A percentile compares a stretch with the other conserved stretches of the same genome.
Evolutionary conservation across 2,888 invertebrate genomes (phyloP).

Genomic region (Sarcophaga rosellei): DNA sequence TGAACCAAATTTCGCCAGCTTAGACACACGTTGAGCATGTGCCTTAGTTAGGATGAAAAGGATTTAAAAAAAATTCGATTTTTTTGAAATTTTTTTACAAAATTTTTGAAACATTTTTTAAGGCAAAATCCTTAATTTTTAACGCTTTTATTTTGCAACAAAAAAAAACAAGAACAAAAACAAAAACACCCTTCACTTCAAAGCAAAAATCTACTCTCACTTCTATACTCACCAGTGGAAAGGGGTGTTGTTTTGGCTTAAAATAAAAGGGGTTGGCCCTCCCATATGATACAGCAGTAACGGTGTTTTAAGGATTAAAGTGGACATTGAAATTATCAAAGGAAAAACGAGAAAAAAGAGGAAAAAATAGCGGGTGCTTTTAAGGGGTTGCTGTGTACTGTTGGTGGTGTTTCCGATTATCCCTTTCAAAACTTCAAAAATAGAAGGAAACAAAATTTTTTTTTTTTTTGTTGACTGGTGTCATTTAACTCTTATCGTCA

Average conservation of each 20-base stretch:
- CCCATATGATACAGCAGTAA: not conserved
- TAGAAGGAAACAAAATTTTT: not conserved
- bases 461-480: conserved; percentile 51
- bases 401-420: conserved; percentile 35
- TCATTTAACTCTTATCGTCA: conserved; percentile 60
- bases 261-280: conserved; percentile 56
- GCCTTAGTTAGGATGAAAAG: conserved; percentile 56
- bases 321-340: conserved; percentile 49
- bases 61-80: conserved; percentile 55
- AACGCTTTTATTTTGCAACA: conserved; percentile 29
- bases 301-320: conserved; percentile 37
- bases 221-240: conserved; percentile 4
- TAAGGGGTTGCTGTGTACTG: conserved; percentile 46
- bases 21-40: conserved; percentile 59
- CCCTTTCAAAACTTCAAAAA: conserved; percentile 13
- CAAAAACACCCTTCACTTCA: conserved; percentile 35
- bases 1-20: conserved; percentile 27
- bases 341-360: conserved; percentile 22
- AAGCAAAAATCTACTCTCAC: not conserved
- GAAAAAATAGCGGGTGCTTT: conserved; percentile 46
- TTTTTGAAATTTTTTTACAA: conserved; percentile 36
- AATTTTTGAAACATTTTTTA: conserved; percentile 53
- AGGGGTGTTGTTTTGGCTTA: conserved; percentile 60
- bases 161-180: not conserved
- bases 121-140: conserved; percentile 51